phyloP scores from a whole-genome alignment of 2,113 vertebrate species.

The Pseudorhombus dupliciocellatus region DNA sequence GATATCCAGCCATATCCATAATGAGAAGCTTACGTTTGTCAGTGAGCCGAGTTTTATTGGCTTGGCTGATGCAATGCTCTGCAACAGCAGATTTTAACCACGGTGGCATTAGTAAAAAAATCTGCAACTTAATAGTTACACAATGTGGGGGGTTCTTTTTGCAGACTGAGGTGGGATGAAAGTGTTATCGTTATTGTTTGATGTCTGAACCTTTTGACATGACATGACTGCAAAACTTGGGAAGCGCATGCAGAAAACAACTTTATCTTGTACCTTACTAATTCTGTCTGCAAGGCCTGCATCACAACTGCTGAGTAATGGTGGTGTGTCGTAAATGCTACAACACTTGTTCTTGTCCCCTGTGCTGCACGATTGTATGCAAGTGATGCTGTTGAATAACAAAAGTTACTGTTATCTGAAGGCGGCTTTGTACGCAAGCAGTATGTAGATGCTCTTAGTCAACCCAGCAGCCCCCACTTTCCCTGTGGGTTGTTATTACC shows the following conservation, averaged over 20 bases:
- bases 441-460: slow-evolving; percentile 47
- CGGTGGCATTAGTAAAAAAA: background rate
- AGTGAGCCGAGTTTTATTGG: slow-evolving; percentile 18
- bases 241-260: too few relatives aligned
- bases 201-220: background rate
- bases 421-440: slow-evolving; percentile 20
- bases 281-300: background rate
- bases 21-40: slow-evolving; percentile 20
- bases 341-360: background rate
- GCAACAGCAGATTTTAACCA: background rate
- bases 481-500: slow-evolving; percentile 65
- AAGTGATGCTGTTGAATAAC: slow-evolving; percentile 14
- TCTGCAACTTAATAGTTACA: background rate
- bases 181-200: background rate
- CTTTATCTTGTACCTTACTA: too few relatives aligned
- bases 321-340: background rate
- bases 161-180: background rate
- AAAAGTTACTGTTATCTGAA: slow-evolving; percentile 11
- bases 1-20: slow-evolving; percentile 21
- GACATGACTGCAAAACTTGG: too few relatives aligned
- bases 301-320: slow-evolving; percentile 6
- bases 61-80: slow-evolving; percentile 6
- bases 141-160: background rate
- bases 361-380: background rate
- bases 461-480: slow-evolving; percentile 36